Conservation (phyloP, 2,113 vertebrate genomes). For the Actenoides lindsayi region DNA sequence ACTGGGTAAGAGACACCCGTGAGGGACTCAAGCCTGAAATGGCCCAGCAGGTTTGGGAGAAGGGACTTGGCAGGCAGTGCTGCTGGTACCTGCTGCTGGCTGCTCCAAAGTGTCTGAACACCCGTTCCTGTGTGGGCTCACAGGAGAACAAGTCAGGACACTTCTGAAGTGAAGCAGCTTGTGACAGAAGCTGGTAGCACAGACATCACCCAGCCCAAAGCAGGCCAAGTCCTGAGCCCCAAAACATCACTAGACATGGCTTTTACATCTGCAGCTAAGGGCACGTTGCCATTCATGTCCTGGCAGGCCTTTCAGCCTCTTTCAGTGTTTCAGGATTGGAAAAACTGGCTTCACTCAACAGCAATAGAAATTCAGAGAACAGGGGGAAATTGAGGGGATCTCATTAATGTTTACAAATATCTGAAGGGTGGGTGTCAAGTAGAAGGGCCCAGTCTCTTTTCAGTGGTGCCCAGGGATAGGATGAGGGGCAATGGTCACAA, state of each 20-base stretch:
- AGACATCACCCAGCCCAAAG: background rate
- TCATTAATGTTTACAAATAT: too few relatives aligned
- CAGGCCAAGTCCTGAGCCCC: background rate
- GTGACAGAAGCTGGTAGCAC: background rate
- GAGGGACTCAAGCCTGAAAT: background rate
- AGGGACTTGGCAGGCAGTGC: background rate
- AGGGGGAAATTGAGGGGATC: too few relatives aligned
- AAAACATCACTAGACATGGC: background rate
- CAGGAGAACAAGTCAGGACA: background rate
- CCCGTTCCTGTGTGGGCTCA: rapidly evolving
- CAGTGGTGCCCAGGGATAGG: too few relatives aligned
- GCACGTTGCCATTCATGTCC: background rate
- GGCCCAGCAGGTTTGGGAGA: background rate
- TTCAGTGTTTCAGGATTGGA: background rate
- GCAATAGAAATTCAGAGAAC: background rate
- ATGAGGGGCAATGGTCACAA: too few relatives aligned
- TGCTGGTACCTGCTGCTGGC: background rate
- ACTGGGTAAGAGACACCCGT: rapidly evolving
- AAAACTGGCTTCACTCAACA: background rate
- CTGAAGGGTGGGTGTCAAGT: too few relatives aligned
- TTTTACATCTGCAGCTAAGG: background rate
- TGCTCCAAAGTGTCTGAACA: background rate
- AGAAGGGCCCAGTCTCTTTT: too few relatives aligned
- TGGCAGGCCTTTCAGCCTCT: background rate
- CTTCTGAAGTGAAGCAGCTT: background rate